A percentile compares a stretch with the other conserved stretches of the same genome.
These are phyloP conservation scores for Hippocampus guttulatus DNA, from an alignment of 2,113 vertebrate species.

Conservation along the genomic window DNA sequence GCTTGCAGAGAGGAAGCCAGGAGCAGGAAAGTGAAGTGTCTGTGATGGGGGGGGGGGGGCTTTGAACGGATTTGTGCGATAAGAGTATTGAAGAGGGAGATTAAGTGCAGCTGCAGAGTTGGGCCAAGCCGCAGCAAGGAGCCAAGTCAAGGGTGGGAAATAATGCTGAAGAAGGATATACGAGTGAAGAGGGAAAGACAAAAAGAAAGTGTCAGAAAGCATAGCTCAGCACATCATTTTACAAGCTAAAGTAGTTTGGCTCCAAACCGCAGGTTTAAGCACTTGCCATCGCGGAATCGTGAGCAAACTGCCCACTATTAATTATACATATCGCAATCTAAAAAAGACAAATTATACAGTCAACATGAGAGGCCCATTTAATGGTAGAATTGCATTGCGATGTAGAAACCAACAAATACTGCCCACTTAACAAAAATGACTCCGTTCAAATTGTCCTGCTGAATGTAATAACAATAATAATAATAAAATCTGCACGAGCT, in stretches of 20 bases:
- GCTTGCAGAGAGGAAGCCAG: slow-evolving; percentile 9
- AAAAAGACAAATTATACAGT: neutral
- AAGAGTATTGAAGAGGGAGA: slow-evolving; percentile 29
- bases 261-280: neutral
- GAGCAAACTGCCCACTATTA: too few species aligned
- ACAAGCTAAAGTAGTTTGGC: neutral
- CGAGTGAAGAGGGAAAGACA: neutral
- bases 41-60: neutral
- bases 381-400: neutral
- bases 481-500: too few species aligned
- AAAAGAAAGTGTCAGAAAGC: slow-evolving; percentile 3
- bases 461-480: too few species aligned
- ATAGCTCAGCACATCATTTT: neutral
- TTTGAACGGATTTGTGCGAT: slow-evolving; percentile 26
- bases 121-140: neutral
- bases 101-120: slow-evolving; percentile 16
- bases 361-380: neutral
- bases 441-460: too few species aligned
- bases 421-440: neutral
- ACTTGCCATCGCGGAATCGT: neutral
- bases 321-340: neutral
- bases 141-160: slow-evolving; percentile 1
- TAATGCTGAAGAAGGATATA: slow-evolving; percentile 1
- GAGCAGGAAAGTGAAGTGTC: slow-evolving; percentile 23
- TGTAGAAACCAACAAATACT: neutral